Percentiles rank a stretch among this genome's conserved stretches.
Conservation (phyloP, 2,797 vertebrate species). For the Eremophila alpestris region DNA sequence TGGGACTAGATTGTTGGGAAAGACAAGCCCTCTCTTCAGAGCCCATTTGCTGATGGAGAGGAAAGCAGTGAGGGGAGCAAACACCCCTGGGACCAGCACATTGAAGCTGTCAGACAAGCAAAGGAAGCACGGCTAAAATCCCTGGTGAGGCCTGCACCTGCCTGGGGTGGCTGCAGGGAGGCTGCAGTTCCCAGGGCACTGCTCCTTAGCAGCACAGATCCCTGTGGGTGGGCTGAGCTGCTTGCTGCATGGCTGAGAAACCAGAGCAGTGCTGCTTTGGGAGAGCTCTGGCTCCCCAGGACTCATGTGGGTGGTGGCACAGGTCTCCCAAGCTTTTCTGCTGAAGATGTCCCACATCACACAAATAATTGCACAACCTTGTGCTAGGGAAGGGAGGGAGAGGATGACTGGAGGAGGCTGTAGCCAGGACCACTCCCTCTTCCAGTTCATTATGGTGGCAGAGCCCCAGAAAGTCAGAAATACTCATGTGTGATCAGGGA, state of each 20-base stretch:
- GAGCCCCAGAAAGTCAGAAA: neutral
- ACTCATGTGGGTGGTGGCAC: neutral
- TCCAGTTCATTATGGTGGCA: neutral
- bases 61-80: neutral
- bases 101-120: neutral
- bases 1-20: neutral
- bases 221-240: neutral
- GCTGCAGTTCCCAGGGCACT: neutral
- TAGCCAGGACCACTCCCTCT: neutral
- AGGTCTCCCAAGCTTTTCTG: slow-evolving; percentile 21
- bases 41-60: neutral
- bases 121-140: rapidly evolving
- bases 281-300: neutral
- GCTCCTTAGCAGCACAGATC: neutral
- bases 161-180: neutral
- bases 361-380: neutral
- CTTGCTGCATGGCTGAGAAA: neutral
- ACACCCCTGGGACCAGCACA: neutral
- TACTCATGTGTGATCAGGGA: neutral
- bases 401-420: neutral
- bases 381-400: neutral
- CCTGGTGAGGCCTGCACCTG: rapidly evolving
- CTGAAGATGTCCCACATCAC: neutral
- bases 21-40: neutral
- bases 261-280: neutral